Conservation (phyloP, 2,888 invertebrate species). For the Cistogaster globosa region DNA sequence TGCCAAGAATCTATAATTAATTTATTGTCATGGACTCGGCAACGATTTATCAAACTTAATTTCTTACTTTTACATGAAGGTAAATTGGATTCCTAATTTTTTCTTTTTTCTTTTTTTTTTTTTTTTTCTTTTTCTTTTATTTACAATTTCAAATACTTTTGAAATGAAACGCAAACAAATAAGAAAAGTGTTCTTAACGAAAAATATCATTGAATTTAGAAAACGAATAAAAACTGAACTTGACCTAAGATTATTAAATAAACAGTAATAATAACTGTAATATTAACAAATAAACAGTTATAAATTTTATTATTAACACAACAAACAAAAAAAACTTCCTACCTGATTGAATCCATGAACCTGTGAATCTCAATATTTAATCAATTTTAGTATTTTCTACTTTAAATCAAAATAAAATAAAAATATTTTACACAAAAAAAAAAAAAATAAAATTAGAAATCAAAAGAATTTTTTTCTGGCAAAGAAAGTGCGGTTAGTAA, state of each 20-base stretch:
- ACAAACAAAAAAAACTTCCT: background rate
- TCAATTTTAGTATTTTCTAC: too few relatives aligned
- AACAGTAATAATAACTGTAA: background rate
- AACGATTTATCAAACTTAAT: slow-evolving; percentile 64
- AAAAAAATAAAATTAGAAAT: slow-evolving; percentile 17
- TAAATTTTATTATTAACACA: background rate
- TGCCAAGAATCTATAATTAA: slow-evolving; percentile 78
- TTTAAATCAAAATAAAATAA: too few relatives aligned
- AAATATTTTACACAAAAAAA: background rate
- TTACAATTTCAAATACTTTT: slow-evolving; percentile 51
- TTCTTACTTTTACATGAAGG: slow-evolving; percentile 54
- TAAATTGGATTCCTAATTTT: slow-evolving; percentile 15
- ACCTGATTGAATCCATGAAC: slow-evolving; percentile 40
- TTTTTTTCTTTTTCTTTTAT: slow-evolving; percentile 5
- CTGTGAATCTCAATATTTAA: background rate
- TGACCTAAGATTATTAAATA: slow-evolving; percentile 47
- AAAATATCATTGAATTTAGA: background rate
- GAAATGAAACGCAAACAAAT: slow-evolving; percentile 48
- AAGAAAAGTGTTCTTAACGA: slow-evolving; percentile 26
- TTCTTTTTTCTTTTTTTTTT: too few relatives aligned
- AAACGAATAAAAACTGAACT: slow-evolving; percentile 53
- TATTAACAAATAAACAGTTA: too few relatives aligned
- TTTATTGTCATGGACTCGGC: slow-evolving; percentile 73
- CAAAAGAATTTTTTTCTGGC: slow-evolving; percentile 53
- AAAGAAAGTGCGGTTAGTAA: slow-evolving; percentile 60